Conservation (phyloP, 2,888 invertebrate genomes). For the Pogonocherus hispidulus region DNA sequence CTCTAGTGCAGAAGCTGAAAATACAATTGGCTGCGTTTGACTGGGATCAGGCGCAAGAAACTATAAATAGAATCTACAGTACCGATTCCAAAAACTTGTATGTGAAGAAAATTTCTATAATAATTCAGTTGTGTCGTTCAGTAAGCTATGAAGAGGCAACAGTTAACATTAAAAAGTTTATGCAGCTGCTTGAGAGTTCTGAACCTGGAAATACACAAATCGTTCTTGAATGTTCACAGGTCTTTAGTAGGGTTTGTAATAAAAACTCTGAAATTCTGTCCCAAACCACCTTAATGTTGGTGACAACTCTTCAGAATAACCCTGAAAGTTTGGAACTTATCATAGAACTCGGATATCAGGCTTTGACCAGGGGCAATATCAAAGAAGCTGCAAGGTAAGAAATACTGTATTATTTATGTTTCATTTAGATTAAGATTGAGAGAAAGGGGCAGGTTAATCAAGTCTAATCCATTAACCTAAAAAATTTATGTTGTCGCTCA, state of each 20-base stretch:
- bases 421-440: too few species aligned
- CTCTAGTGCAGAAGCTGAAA: conserved; percentile 90
- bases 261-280: conserved; percentile 77
- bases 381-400: conserved; percentile 83
- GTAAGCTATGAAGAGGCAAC: conserved; percentile 83
- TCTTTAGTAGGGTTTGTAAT: conserved; percentile 81
- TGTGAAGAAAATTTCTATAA: conserved; percentile 79
- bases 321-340: conserved; percentile 79
- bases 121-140: conserved; percentile 82
- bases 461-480: too few species aligned
- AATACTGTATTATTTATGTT: neutral
- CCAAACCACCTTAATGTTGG: conserved; percentile 83
- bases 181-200: conserved; percentile 76
- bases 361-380: conserved; percentile 79
- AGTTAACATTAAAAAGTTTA: conserved; percentile 78
- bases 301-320: conserved; percentile 82
- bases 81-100: conserved; percentile 83
- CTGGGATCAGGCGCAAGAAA: conserved; percentile 90
- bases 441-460: too few species aligned
- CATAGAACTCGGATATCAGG: conserved; percentile 87
- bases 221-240: conserved; percentile 79
- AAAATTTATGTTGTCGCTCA: too few species aligned
- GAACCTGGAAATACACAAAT: conserved; percentile 85
- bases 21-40: conserved; percentile 87
- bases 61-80: conserved; percentile 75